phyloP scores from a whole-genome alignment of 2,113 vertebrate species.

The Gobiocypris rarus region DNA sequence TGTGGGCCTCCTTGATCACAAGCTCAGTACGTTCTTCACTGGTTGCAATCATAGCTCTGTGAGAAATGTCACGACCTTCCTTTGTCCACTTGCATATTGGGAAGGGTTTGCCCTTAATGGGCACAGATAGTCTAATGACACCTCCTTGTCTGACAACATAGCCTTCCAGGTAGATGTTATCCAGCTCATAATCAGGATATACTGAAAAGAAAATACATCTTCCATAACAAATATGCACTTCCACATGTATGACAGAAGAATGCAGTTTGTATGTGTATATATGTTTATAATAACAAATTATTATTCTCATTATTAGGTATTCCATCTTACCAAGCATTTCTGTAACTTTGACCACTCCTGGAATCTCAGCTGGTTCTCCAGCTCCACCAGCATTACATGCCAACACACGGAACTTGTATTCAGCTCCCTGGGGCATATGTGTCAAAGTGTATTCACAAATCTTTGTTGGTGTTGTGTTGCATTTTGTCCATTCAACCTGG shows the following conservation, averaged over 20 bases:
- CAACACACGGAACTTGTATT: constrained; percentile 94
- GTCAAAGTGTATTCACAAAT: constrained; percentile 97
- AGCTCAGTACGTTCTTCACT: constrained; percentile 94
- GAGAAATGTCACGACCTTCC: constrained; percentile 93
- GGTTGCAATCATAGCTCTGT: constrained; percentile 94
- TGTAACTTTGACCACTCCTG: constrained; percentile 94
- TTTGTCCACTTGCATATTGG: constrained; percentile 98
- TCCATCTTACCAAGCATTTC: constrained; percentile 94
- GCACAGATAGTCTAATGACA: constrained; percentile 90
- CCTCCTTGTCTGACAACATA: constrained; percentile 94
- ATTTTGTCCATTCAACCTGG: constrained; percentile 98
- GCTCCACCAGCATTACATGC: constrained; percentile 94
- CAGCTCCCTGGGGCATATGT: constrained; percentile 95
- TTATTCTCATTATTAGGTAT: neutral
- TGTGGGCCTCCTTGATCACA: constrained; percentile 95
- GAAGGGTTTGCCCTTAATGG: constrained; percentile 96
- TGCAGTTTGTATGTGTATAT: neutral
- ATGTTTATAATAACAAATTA: no score
- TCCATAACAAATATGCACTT: neutral
- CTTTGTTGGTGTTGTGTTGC: constrained; percentile 97
- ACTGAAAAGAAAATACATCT: constrained; percentile 70
- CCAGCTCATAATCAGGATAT: constrained; percentile 94
- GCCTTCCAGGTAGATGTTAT: constrained; percentile 89
- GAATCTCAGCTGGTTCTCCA: constrained; percentile 94
- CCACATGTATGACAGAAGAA: neutral